phyloP scores from a whole-genome alignment of 2,888 invertebrate genomes.

The Sphaerophoria taeniata region DNA sequence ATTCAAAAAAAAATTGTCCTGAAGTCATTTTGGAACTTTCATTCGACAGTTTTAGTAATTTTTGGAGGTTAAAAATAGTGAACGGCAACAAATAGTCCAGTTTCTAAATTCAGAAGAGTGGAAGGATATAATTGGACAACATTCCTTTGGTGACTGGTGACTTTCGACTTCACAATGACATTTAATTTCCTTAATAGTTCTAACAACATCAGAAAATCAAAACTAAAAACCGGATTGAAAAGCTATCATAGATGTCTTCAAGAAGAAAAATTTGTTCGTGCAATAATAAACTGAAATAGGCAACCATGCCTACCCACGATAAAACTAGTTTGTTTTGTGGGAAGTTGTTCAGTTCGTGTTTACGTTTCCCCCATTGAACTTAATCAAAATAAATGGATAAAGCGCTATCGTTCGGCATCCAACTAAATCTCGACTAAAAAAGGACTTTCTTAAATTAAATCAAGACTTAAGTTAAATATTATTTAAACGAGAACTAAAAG shows the following conservation, averaged over 20 bases:
- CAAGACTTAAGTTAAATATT: constrained; percentile 2
- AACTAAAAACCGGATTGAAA: background rate
- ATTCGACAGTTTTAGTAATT: background rate
- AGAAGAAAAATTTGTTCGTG: background rate
- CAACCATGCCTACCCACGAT: constrained; percentile 63
- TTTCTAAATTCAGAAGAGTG: no score
- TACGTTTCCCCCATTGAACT: constrained; percentile 76
- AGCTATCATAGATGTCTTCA: background rate
- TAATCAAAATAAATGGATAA: constrained; percentile 16
- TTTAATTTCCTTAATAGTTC: no score
- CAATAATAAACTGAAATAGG: background rate
- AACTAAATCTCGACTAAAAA: background rate
- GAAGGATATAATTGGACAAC: no score
- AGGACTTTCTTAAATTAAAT: constrained; percentile 14
- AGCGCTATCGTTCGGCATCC: constrained; percentile 4
- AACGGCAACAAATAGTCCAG: no score
- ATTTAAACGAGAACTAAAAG: constrained; percentile 17
- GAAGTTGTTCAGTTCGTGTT: constrained; percentile 78
- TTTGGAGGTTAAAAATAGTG: no score
- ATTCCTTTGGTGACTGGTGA: no score
- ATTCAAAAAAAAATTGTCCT: no score
- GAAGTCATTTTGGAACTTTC: no score
- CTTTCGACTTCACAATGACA: no score
- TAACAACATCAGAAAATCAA: no score
- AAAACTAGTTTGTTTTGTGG: constrained; percentile 77